A percentile compares a stretch with the other conserved stretches of the same genome.
Evolutionary conservation across 2,888 invertebrate species (phyloP).

Genomic region (Nymphalis urticae): DNA sequence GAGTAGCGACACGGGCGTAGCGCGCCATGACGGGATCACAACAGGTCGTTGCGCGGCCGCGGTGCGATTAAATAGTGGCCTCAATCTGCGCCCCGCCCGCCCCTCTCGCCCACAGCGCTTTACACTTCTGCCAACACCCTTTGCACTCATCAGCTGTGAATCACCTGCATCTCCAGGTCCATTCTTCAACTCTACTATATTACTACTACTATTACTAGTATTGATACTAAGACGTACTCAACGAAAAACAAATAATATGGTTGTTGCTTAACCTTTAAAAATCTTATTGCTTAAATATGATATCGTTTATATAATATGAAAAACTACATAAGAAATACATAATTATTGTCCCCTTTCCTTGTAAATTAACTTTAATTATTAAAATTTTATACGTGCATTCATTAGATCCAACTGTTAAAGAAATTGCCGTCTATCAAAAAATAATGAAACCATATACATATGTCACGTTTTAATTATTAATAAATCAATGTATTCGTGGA

Average conservation of each 20-base stretch:
- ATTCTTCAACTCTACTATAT: slow-evolving; percentile 25
- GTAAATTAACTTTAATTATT: neutral
- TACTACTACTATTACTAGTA: neutral
- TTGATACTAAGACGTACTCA: too few relatives aligned
- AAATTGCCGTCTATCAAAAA: neutral
- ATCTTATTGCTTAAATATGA: too few relatives aligned
- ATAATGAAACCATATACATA: neutral
- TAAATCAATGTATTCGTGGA: neutral
- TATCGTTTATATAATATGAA: too few relatives aligned
- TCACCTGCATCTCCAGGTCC: slow-evolving; percentile 54
- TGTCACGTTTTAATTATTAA: neutral
- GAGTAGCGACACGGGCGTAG: slow-evolving; percentile 81
- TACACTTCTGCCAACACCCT: slow-evolving; percentile 75
- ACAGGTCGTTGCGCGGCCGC: slow-evolving; percentile 81
- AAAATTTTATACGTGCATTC: neutral
- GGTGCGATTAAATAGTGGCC: slow-evolving; percentile 81
- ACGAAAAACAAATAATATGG: too few relatives aligned
- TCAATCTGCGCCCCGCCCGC: slow-evolving; percentile 80
- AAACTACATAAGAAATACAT: too few relatives aligned
- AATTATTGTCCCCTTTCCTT: neutral
- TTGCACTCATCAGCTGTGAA: slow-evolving; percentile 74
- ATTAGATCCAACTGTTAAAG: neutral
- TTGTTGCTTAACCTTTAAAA: too few relatives aligned
- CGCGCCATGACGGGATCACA: slow-evolving; percentile 83
- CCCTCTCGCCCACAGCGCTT: slow-evolving; percentile 77